These are phyloP conservation scores for Teleiodes luculella DNA, from an alignment of 2,888 invertebrate genomes.

Conservation along the genomic window DNA sequence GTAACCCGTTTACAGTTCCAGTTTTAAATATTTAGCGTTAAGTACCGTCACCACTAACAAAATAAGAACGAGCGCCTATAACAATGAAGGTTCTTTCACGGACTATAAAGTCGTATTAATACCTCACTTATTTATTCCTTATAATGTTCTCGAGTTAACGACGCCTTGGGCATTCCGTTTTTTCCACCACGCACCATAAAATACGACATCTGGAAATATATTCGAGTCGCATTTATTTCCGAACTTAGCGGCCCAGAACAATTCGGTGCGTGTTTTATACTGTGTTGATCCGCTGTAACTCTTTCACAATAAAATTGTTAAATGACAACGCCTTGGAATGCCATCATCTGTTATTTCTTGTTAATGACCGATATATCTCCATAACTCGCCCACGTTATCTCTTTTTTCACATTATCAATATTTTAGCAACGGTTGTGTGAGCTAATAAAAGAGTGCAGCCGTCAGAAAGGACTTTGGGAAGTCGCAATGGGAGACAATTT, in stretches of 20 bases:
- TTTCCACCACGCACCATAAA: constrained; percentile 70
- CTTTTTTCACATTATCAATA: constrained; percentile 40
- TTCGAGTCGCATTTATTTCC: constrained; percentile 52
- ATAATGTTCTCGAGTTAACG: constrained; percentile 76
- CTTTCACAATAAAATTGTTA: constrained; percentile 24
- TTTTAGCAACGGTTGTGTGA: constrained; percentile 41
- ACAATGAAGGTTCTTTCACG: constrained; percentile 72
- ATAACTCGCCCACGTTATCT: constrained; percentile 29
- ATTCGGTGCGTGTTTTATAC: constrained; percentile 34
- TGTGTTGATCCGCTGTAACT: constrained; percentile 33
- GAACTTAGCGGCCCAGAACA: constrained; percentile 46
- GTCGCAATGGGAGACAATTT: constrained; percentile 70
- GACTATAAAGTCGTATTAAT: constrained; percentile 73
- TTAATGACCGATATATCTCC: constrained; percentile 22
- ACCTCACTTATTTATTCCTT: constrained; percentile 72
- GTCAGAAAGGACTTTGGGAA: constrained; percentile 59
- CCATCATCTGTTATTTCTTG: constrained; percentile 17
- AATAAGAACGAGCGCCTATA: constrained; percentile 41
- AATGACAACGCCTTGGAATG: constrained; percentile 14
- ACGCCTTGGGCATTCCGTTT: constrained; percentile 65
- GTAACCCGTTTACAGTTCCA: background rate
- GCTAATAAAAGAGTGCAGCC: constrained; percentile 48
- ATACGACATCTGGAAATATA: constrained; percentile 63
- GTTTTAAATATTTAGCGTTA: constrained; percentile 40
- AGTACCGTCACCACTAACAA: constrained; percentile 40